A percentile compares a stretch with the other conserved stretches of the same genome.
phyloP scores from a whole-genome alignment of 2,888 invertebrate genomes.

The Gandaritis pyraliata region DNA sequence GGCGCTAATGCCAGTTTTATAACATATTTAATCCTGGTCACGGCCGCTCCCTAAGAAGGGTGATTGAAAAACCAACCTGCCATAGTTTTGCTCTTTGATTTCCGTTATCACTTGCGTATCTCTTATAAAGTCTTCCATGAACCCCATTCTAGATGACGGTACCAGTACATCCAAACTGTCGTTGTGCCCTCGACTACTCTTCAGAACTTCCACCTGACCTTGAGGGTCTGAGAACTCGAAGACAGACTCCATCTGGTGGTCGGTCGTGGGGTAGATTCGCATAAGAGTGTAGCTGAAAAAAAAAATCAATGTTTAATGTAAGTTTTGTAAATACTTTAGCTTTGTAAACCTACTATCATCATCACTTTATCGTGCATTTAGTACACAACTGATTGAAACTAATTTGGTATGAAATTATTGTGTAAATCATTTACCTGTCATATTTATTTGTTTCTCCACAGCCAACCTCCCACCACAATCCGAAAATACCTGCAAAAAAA shows the following conservation, averaged over 20 bases:
- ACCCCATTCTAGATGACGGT: conserved; percentile 50
- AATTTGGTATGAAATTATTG: too few relatives aligned
- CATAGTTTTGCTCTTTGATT: conserved; percentile 61
- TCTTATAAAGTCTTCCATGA: conserved; percentile 54
- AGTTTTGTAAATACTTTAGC: too few relatives aligned
- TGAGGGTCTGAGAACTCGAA: conserved; percentile 53
- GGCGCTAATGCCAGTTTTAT: too few relatives aligned
- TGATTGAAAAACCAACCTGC: conserved; percentile 50
- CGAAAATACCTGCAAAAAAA: conserved; percentile 55
- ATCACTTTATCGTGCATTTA: too few relatives aligned
- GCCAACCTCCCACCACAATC: conserved; percentile 54
- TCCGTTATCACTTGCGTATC: conserved; percentile 50
- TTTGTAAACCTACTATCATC: too few relatives aligned
- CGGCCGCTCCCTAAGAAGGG: too few relatives aligned
- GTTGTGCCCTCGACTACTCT: conserved; percentile 62
- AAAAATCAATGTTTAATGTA: background rate
- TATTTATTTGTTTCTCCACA: conserved; percentile 55
- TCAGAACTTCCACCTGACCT: conserved; percentile 60
- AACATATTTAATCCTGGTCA: too few relatives aligned
- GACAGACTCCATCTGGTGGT: conserved; percentile 52
- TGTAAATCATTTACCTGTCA: conserved; percentile 56
- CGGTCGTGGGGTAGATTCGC: conserved; percentile 55
- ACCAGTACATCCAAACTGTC: conserved; percentile 72
- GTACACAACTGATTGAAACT: too few relatives aligned
- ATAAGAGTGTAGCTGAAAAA: conserved; percentile 66